These are phyloP conservation scores for Sylvicola cinctus DNA, from an alignment of 2,888 invertebrate species.

Conservation along the genomic window DNA sequence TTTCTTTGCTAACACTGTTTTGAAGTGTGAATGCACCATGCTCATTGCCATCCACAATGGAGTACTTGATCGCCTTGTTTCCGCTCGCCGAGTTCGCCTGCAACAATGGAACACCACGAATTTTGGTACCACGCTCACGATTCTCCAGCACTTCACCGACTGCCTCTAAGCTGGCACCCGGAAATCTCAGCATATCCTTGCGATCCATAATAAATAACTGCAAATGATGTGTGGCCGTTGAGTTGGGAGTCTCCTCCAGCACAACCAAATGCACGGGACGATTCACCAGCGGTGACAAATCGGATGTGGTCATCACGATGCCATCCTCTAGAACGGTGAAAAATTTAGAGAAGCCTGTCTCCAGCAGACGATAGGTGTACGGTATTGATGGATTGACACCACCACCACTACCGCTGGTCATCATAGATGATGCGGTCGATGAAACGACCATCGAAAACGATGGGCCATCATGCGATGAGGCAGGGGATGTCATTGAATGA, in stretches of 20 bases:
- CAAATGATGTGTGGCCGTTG: conserved; percentile 57
- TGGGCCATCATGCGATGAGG: neutral
- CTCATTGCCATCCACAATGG: conserved; percentile 57
- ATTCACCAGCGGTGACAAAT: conserved; percentile 61
- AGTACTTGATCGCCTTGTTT: conserved; percentile 46
- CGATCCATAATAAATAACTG: conserved; percentile 69
- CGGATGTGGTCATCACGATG: conserved; percentile 76
- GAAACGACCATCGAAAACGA: conserved; percentile 3
- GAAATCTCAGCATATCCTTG: conserved; percentile 60
- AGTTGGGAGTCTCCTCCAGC: conserved; percentile 60
- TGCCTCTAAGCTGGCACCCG: conserved; percentile 35
- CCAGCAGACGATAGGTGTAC: conserved; percentile 42
- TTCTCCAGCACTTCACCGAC: conserved; percentile 62
- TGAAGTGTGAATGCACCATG: conserved; percentile 53
- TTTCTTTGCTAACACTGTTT: conserved; percentile 27
- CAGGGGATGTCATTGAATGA: neutral
- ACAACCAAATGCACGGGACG: conserved; percentile 63
- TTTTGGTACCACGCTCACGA: conserved; percentile 44
- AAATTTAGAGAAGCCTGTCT: conserved; percentile 63
- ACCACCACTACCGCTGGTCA: too few relatives aligned
- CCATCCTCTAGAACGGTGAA: conserved; percentile 77
- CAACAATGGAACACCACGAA: conserved; percentile 49
- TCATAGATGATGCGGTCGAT: conserved; percentile 4
- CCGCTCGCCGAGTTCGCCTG: conserved; percentile 47
- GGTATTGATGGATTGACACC: conserved; percentile 13